Percentiles rank a stretch among this genome's conserved stretches.
These are phyloP conservation scores for Toxostoma redivivum DNA, from an alignment of 2,113 vertebrate species.

Conservation along the genomic window DNA sequence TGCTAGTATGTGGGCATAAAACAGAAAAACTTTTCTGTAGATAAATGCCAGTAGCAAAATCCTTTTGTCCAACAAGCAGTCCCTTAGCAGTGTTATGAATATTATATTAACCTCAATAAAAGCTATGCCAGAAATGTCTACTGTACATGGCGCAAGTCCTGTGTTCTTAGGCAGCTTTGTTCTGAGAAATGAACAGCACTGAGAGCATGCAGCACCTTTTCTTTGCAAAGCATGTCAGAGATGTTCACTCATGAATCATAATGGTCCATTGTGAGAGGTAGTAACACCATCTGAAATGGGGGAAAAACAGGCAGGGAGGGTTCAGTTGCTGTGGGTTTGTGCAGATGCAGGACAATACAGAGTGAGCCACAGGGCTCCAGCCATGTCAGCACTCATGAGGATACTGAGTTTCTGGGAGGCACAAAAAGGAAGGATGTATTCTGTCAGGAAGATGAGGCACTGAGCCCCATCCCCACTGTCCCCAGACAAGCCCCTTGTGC, in stretches of 20 bases:
- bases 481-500: background rate
- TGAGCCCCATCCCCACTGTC: accelerated
- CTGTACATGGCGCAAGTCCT: background rate
- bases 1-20: conserved; percentile 78
- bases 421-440: background rate
- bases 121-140: conserved; percentile 41
- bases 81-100: conserved; percentile 62
- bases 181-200: background rate
- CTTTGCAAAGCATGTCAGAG: background rate
- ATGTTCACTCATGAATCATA: background rate
- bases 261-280: background rate
- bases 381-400: accelerated
- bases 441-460: background rate
- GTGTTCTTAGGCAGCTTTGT: conserved; percentile 31
- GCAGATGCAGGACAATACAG: accelerated
- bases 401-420: background rate
- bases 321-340: background rate
- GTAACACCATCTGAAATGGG: background rate
- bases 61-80: conserved; percentile 68
- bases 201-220: background rate
- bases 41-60: conserved; percentile 75
- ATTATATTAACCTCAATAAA: conserved; percentile 59
- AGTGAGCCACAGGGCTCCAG: background rate
- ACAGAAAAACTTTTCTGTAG: conserved; percentile 77
- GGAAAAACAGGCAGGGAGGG: background rate